These are phyloP conservation scores for Phoenicopterus ruber DNA, from an alignment of 2,113 vertebrate genomes.

Conservation along the genomic window DNA sequence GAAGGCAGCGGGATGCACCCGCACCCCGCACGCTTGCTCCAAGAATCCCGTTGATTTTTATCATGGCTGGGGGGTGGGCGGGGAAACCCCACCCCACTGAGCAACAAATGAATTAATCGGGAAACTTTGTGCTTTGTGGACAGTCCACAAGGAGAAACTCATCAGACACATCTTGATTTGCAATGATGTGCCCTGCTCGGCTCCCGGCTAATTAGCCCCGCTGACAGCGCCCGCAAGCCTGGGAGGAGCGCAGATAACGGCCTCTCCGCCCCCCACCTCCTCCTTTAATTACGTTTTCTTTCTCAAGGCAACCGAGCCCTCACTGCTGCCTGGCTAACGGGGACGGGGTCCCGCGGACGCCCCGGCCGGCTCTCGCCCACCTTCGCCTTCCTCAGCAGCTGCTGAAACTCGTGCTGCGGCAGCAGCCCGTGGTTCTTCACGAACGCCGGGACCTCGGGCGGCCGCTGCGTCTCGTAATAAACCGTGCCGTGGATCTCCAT, in stretches of 20 bases:
- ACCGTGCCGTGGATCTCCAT: slow-evolving; percentile 98
- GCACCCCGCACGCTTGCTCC: accelerated
- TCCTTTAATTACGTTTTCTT: background rate
- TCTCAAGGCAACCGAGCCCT: background rate
- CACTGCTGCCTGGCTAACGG: background rate
- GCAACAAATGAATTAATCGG: background rate
- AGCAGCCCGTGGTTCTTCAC: slow-evolving; percentile 95
- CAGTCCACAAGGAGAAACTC: background rate
- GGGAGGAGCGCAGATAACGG: background rate
- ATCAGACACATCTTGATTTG: background rate
- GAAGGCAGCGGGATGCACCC: accelerated
- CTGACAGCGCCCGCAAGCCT: background rate
- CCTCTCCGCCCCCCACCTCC: background rate
- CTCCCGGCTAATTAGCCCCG: background rate
- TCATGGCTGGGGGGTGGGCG: background rate
- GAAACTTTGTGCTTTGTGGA: background rate
- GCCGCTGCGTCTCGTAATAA: slow-evolving; percentile 91
- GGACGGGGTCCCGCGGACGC: accelerated
- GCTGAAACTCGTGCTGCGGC: slow-evolving; percentile 93
- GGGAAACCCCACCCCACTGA: background rate
- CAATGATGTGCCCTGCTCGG: background rate
- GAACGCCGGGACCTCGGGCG: slow-evolving; percentile 90
- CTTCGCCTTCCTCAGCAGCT: slow-evolving; percentile 92
- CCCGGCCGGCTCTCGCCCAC: slow-evolving; percentile 23
- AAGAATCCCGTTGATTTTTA: background rate